Conservation (phyloP, 2,888 invertebrate species). For the Epirrhoe alternata region DNA sequence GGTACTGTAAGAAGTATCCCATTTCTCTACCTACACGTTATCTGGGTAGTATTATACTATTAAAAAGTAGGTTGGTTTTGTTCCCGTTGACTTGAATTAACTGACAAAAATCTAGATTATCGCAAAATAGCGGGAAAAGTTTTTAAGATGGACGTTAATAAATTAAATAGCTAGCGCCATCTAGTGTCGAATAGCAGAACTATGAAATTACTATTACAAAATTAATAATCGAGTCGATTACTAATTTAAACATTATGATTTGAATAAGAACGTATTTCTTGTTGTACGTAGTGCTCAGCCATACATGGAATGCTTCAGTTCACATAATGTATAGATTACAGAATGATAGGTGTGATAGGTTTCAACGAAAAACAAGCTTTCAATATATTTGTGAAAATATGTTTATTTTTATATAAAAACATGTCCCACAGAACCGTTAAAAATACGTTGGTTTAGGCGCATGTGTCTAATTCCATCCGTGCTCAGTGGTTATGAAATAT, state of each 20-base stretch:
- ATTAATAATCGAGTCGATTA: not conserved
- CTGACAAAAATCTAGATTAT: no score
- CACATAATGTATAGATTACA: no score
- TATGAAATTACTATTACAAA: constrained; percentile 17
- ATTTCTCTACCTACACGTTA: no score
- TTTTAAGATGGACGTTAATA: not conserved
- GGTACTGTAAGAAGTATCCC: no score
- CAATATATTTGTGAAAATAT: not conserved
- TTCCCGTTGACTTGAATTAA: no score
- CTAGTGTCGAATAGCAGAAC: constrained; percentile 66
- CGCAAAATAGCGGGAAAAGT: no score
- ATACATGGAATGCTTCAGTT: no score
- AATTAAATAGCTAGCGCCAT: constrained; percentile 57
- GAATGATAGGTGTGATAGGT: no score
- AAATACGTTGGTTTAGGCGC: constrained; percentile 75
- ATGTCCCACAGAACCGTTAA: constrained; percentile 42
- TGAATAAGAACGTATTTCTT: no score
- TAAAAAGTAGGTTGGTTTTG: no score
- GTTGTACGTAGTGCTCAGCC: no score
- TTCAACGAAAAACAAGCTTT: not conserved
- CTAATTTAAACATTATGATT: not conserved
- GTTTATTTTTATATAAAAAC: constrained; percentile 17
- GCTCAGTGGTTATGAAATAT: constrained; percentile 84
- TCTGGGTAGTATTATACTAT: no score
- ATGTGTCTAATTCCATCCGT: constrained; percentile 83